A percentile compares a stretch with the other conserved stretches of the same genome.
Conservation (phyloP, 2,797 vertebrate genomes). For the Malurus splendens region DNA sequence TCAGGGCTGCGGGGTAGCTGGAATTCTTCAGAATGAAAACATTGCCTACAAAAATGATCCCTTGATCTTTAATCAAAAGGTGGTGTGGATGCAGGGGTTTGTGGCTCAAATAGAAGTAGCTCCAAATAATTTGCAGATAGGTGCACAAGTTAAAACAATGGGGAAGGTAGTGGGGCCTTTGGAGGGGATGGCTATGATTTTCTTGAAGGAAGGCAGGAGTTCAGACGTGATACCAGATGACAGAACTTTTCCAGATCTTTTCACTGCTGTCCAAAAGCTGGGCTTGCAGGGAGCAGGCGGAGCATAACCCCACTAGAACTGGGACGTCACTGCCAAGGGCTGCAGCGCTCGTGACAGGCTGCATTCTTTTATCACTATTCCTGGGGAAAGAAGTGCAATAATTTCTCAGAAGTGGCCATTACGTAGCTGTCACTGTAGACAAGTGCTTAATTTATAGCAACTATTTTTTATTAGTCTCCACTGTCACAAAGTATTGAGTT, state of each 20-base stretch:
- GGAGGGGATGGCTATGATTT: neutral
- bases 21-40: slow-evolving; percentile 40
- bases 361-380: neutral
- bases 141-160: neutral
- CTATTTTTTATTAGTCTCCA: slow-evolving; percentile 33
- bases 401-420: slow-evolving; percentile 24
- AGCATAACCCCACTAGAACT: neutral
- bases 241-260: neutral
- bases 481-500: slow-evolving; percentile 38
- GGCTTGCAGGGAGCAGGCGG: neutral
- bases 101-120: neutral
- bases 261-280: neutral
- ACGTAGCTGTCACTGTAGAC: neutral
- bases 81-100: neutral
- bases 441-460: slow-evolving; percentile 35
- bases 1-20: neutral
- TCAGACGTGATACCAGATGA: neutral
- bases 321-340: neutral
- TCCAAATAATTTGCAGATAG: neutral
- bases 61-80: neutral
- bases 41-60: neutral
- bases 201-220: neutral
- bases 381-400: neutral
- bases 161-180: neutral
- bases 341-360: neutral